Base-by-base conservation (phyloP, 1,140 invertebrate genomes). In the Bombus picipes region DNA sequence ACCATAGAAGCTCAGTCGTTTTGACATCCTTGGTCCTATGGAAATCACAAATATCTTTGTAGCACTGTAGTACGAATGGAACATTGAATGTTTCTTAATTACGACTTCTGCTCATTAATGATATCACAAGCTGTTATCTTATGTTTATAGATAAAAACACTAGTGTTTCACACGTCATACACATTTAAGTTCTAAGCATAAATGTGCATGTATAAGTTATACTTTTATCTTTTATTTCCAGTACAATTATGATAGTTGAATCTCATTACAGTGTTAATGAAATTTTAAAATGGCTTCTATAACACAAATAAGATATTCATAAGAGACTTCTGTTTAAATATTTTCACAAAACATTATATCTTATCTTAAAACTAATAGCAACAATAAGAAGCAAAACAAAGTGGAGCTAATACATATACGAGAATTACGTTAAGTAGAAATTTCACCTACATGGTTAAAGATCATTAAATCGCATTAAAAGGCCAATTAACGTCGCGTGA, bases 1-100 rank as follows among this genome's bases (percentile, higher is more conserved):
- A 91, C 92, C 93, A 90, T 94, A 95, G 83, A 95, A 95, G 81
- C 94, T 94, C 81, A 94, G 85, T 80, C 91, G 92, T 88, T 93
- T 94, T 76, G 94, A 95, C 92, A 94, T 93, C 91, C 89, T 92
- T 87, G 85, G 86, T 87, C 88, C 92, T 93, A 47, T 37, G 57
- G 68, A 80, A 66, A 39, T 59, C 59, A 37, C 53, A 15, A 72
- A 18, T 57, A 53, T 34, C 53, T 10, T 71, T 72, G 28, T 37
- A n/a, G 28, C 34, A 32, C 41, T 68, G 2, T 4, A n/a, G 6
- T 5, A 41, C 37, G 3, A 22, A 53, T 12, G 4, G 9, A 53
- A 37, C 5, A 5, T 32, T 15, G 22, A 28, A 74, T 25, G n/a
- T 18, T 32, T 47, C 12, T 25, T 5, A 25, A 34, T 28, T 74